Conservation (phyloP, 64 coral and sea anemone genomes). For the Orbicella faveolata region DNA sequence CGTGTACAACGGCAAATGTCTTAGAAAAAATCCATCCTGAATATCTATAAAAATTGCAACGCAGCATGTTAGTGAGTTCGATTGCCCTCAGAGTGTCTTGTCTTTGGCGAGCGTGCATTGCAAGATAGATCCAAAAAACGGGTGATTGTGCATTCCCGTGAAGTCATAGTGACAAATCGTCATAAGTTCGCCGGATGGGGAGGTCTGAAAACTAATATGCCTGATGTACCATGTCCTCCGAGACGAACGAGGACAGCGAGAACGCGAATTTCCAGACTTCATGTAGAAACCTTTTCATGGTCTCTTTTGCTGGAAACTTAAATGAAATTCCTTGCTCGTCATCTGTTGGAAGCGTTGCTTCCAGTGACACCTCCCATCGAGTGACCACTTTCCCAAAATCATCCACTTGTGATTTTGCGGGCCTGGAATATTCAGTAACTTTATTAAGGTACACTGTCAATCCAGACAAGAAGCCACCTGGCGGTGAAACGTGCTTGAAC, state of each 20-base stretch:
- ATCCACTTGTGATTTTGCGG: slow-evolving; percentile 14
- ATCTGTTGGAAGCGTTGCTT: slow-evolving; percentile 39
- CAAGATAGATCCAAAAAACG: too few species aligned
- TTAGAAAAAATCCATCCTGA: too few species aligned
- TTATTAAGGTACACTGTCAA: slow-evolving; percentile 42
- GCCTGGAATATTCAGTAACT: slow-evolving; percentile 79
- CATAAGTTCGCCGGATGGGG: too few species aligned
- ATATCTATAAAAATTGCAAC: too few species aligned
- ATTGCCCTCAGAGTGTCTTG: too few species aligned
- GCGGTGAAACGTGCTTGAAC: slow-evolving; percentile 1
- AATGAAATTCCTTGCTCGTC: too few species aligned
- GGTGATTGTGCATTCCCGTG: too few species aligned
- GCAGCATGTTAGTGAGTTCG: too few species aligned
- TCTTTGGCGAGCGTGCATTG: too few species aligned
- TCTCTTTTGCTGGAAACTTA: slow-evolving; percentile 37
- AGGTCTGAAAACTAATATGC: too few species aligned
- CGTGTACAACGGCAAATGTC: too few species aligned
- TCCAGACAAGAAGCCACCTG: slow-evolving; percentile 22
- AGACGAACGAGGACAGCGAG: slow-evolving; percentile 49
- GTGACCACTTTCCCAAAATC: slow-evolving; percentile 50
- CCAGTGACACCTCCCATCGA: slow-evolving; percentile 61
- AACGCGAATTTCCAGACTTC: slow-evolving; percentile 76
- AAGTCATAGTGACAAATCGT: too few species aligned
- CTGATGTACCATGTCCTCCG: neutral
- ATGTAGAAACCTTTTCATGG: slow-evolving; percentile 51